Evolutionary conservation across 1,140 invertebrate species (phyloP), one percentile per base, ranked within the genome.

Genomic region (Acromyrmex echinatior): DNA sequence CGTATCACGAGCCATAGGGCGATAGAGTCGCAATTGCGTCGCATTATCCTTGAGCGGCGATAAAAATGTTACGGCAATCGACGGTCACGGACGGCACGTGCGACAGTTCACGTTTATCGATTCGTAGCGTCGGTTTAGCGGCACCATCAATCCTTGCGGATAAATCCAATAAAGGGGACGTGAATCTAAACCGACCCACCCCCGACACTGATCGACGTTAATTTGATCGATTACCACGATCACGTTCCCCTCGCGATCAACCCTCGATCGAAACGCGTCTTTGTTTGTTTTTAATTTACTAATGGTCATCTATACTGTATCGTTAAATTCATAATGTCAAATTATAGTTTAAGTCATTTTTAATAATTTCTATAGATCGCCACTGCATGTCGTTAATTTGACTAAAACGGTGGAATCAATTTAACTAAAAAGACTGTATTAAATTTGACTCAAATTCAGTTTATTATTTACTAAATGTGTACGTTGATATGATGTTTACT

Each of bases 51-150:
- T 71, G 79, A 81, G 68, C 53, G 53, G 6, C 66, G 35, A 81
- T 71, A 71, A 71, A 58, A 45, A 49, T 70, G 39, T 49, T 39
- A 25, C 66, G 66, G n/a, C n/a, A 10, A 25, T 5, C 56, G 66
- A 74, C 60, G 80, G 80, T 84, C 80, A 84, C 56, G 70, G 80
- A 84, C 70, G 80, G 56, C 70, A 84, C 80, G 70, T 76, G 80
- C 56, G 80, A 74, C 56, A 49, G 73, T 76, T 84, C n/a, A 51
- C 56, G 9, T 51, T 84, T 84, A 84, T 84, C 70, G 80, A 84
- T 84, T 84, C 9, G 28, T 71, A 35, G 16, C n/a, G 66, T 71
- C 35, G 16, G 49, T n/a, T 68, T 39, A 35, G 49, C 49, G 18
- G 51, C 14, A 6, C 7, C 25, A 5, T 81, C 51, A 49, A 45